Evolutionary conservation across 2,113 vertebrate genomes (phyloP).

Genomic region (Cyprinodon variegatus): DNA sequence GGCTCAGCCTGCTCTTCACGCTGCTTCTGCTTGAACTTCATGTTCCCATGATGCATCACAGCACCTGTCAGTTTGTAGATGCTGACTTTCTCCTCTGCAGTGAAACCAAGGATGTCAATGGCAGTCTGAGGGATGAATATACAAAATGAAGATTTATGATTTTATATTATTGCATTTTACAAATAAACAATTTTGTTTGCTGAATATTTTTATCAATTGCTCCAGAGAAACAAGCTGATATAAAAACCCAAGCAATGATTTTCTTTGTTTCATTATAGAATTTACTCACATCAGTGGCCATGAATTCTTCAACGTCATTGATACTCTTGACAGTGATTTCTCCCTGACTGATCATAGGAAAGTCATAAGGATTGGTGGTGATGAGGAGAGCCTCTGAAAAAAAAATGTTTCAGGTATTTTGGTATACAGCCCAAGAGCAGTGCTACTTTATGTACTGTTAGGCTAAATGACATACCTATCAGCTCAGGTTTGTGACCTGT

Average conservation of each 20-base stretch:
- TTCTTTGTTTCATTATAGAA: neutral
- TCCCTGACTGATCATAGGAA: conserved; percentile 70
- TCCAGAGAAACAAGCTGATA: neutral
- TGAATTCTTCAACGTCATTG: conserved; percentile 70
- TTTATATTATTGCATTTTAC: neutral
- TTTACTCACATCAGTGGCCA: conserved; percentile 66
- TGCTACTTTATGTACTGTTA: conserved; percentile 34
- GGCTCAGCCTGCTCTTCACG: conserved; percentile 90
- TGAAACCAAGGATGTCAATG: conserved; percentile 84
- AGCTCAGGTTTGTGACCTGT: conserved; percentile 80
- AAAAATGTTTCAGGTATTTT: neutral
- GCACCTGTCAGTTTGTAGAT: conserved; percentile 89
- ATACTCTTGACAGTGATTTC: conserved; percentile 75
- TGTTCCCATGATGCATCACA: conserved; percentile 90
- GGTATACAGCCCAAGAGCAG: neutral
- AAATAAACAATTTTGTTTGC: neutral
- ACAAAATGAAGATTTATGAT: neutral
- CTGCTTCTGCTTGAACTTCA: conserved; percentile 93
- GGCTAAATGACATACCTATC: conserved; percentile 62
- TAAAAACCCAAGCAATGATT: too few species aligned
- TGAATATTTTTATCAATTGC: neutral
- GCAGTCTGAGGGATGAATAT: conserved; percentile 66
- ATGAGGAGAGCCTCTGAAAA: conserved; percentile 74
- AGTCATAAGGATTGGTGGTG: conserved; percentile 72
- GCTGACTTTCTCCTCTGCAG: conserved; percentile 83